phyloP scores from a whole-genome alignment of 2,888 invertebrate genomes.

The Hedya salicella region DNA sequence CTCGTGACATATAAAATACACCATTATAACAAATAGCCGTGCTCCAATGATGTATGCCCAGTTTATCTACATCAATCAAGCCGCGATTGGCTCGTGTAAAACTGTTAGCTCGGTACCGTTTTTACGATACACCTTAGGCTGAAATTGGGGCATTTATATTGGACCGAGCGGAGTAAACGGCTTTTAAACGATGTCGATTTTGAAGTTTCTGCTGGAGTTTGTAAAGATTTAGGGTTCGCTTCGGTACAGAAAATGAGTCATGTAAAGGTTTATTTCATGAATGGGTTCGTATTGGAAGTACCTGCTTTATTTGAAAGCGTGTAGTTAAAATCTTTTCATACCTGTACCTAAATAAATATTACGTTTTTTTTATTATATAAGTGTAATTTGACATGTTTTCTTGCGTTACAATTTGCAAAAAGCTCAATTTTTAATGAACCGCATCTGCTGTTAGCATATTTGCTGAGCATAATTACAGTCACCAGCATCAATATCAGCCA shows the following conservation, averaged over 20 bases:
- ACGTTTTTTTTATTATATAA: too few species aligned
- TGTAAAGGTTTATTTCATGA: background rate
- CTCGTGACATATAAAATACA: slow-evolving; percentile 5
- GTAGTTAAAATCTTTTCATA: too few species aligned
- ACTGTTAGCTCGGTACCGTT: slow-evolving; percentile 49
- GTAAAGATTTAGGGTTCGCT: slow-evolving; percentile 11
- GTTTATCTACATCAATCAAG: slow-evolving; percentile 54
- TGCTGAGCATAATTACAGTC: too few species aligned
- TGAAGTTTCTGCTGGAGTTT: slow-evolving; percentile 4
- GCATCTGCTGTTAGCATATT: too few species aligned
- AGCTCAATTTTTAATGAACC: too few species aligned
- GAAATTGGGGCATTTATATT: slow-evolving; percentile 46
- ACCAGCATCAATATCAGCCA: too few species aligned
- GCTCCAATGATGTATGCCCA: slow-evolving; percentile 65
- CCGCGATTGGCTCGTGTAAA: slow-evolving; percentile 51
- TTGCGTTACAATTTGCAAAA: too few species aligned
- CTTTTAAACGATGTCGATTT: slow-evolving; percentile 21
- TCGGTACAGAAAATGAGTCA: background rate
- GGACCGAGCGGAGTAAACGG: slow-evolving; percentile 9
- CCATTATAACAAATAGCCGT: slow-evolving; percentile 68
- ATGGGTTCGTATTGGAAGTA: too few species aligned
- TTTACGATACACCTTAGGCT: slow-evolving; percentile 39
- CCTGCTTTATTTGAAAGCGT: too few species aligned
- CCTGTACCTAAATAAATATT: too few species aligned
- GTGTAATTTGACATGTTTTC: too few species aligned